These are phyloP conservation scores for Pyrocoelia pectoralis DNA, from an alignment of 2,888 invertebrate species.

Conservation along the genomic window DNA sequence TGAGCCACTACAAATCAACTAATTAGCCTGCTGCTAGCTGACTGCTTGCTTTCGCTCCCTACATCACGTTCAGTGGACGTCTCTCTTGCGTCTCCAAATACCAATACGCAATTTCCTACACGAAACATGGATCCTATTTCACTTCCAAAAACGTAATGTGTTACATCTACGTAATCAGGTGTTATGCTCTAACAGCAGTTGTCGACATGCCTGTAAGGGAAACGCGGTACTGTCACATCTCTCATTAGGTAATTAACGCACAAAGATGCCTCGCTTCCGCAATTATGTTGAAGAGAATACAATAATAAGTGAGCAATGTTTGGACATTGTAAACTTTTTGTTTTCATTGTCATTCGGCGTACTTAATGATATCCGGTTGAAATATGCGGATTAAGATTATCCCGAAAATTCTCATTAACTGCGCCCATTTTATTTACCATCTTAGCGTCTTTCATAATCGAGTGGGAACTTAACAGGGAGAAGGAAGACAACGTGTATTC, in stretches of 20 bases:
- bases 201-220: conserved; percentile 16
- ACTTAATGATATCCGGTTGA: conserved; percentile 18
- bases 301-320: conserved; percentile 20
- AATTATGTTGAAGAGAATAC: conserved; percentile 54
- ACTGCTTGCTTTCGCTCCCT: conserved; percentile 48
- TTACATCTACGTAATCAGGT: conserved; percentile 29
- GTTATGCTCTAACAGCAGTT: conserved; percentile 25
- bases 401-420: conserved; percentile 34
- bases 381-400: conserved; percentile 31
- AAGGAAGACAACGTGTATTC: conserved; percentile 34
- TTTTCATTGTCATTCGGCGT: conserved; percentile 22
- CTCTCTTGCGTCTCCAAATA: conserved; percentile 42
- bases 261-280: conserved; percentile 62
- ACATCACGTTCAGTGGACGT: conserved; percentile 38
- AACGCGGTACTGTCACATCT: conserved; percentile 39
- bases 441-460: conserved; percentile 32
- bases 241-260: conserved; percentile 51
- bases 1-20: conserved; percentile 64
- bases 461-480: conserved; percentile 33
- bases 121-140: conserved; percentile 20
- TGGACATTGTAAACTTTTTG: conserved; percentile 18
- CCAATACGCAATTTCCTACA: conserved; percentile 29
- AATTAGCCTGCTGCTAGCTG: conserved; percentile 59
- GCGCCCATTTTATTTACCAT: conserved; percentile 33
- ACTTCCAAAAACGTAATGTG: conserved; percentile 27